A percentile compares a stretch with the other conserved stretches of the same genome.
Conservation (phyloP, 1,140 invertebrate species). For the Drosophila quadrilineata region DNA sequence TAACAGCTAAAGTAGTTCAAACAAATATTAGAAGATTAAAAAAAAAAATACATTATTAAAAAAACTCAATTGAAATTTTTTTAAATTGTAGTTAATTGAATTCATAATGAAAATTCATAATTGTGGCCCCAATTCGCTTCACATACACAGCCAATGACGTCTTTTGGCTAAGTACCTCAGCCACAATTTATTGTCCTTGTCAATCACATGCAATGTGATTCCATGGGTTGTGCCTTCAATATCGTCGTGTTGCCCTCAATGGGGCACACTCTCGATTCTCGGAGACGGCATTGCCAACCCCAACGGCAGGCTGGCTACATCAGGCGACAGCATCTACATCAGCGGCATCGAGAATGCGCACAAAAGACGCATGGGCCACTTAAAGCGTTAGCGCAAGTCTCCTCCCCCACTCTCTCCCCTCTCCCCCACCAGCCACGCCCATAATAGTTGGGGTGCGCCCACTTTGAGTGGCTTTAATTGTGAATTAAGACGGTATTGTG, state of each 20-base stretch:
- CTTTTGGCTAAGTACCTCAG: conserved; percentile 19
- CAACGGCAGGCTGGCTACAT: no score
- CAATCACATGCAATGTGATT: conserved; percentile 51
- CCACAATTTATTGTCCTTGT: conserved; percentile 59
- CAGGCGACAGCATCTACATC: conserved; percentile 17
- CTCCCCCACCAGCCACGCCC: no score
- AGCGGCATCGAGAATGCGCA: conserved; percentile 41
- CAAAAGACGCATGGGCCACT: conserved; percentile 68
- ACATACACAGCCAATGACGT: conserved; percentile 20
- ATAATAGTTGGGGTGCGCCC: no score
- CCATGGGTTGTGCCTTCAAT: conserved; percentile 22
- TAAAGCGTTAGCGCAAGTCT: conserved; percentile 29
- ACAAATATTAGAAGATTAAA: no score
- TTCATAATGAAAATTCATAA: conserved; percentile 13
- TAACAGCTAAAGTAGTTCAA: no score
- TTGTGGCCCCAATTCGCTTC: conserved; percentile 44
- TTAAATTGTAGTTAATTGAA: background rate
- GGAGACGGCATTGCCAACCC: conserved; percentile 35
- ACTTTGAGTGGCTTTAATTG: conserved; percentile 79
- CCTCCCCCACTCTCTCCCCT: background rate
- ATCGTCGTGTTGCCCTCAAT: conserved; percentile 40
- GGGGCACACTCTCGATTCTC: conserved; percentile 29
- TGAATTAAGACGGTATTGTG: conserved; percentile 81
- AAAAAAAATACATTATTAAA: no score
- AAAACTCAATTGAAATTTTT: background rate